Evolutionary conservation across 2,888 invertebrate species (phyloP), one percentile per base, ranked within the genome.

Genomic region (Choristoneura rosaceana): DNA sequence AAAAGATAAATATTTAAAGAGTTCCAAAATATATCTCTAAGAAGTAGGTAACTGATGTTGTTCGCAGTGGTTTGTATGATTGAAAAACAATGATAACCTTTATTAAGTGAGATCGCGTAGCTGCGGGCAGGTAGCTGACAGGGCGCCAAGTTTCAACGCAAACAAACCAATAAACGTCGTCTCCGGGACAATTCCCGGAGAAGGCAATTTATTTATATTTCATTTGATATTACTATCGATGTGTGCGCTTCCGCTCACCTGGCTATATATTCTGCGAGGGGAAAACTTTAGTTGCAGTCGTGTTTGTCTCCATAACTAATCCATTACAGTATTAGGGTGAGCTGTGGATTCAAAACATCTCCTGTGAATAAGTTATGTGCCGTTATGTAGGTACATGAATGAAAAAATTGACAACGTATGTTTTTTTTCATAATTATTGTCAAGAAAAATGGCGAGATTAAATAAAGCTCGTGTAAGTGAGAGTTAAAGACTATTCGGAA

Each of bases 151-250:
- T 84, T 84, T 80, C 80, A 81, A 81, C 79, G 76, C 87, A 91
- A 91, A 91, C 90, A 91, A 84, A 90, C 87, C 90, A 87, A 91
- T 91, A 91, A 91, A 90, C 80, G 87, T 89, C 87, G 81, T 83
- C 83, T 81, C 81, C 76, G 82, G 82, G 85, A 87, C 88, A 87
- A 86, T 86, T 86, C 81, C 80, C 83, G 84, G 86, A 83, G 82
- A 81, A 82, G 80, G 77, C 79, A 79, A 87, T 89, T 64, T 88
- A 90, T 90, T 89, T 90, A 89, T 89, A 82, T 89, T 86, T 82
- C 84, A 81, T 84, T 83, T 77, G 76, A 80, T 77, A 69, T 52
- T 68, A 73, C 68, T 58, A 68, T 43, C 52, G 61, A 74, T 61
- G 63, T 64, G 74, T 69, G 59, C 63, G 65, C 61, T 47, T 34